These are phyloP conservation scores for Melinaea menophilus DNA, from an alignment of 2,888 invertebrate species.

Conservation along the genomic window DNA sequence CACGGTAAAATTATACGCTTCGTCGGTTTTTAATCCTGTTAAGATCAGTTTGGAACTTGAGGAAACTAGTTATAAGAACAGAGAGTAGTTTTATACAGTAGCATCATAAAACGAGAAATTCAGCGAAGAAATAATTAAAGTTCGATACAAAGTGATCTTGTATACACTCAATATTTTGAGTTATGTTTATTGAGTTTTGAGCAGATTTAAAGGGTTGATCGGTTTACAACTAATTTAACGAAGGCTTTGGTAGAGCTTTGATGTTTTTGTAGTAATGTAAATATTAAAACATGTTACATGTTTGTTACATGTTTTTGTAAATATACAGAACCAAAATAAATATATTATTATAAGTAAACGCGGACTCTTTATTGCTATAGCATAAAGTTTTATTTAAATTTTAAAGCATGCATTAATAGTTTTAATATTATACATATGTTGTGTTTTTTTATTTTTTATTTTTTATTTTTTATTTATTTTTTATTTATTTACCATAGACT, in stretches of 20 bases:
- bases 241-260: not conserved
- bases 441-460: no score
- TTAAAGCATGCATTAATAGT: no score
- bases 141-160: not conserved
- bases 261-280: no score
- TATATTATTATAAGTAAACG: no score
- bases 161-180: not conserved
- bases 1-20: constrained; percentile 20
- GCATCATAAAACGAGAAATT: constrained; percentile 3
- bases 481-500: no score
- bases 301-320: no score
- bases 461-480: no score
- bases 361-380: no score
- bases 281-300: no score
- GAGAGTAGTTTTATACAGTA: constrained; percentile 1
- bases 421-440: no score
- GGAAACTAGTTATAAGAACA: not conserved
- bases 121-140: not conserved
- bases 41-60: constrained; percentile 3
- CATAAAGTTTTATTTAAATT: no score
- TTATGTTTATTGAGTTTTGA: not conserved
- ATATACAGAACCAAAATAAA: no score
- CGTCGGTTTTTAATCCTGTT: constrained; percentile 23
- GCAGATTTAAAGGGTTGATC: not conserved
- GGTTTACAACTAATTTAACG: not conserved